These are phyloP conservation scores for Toxonevra muliebris DNA, from an alignment of 2,888 invertebrate species.

Conservation along the genomic window DNA sequence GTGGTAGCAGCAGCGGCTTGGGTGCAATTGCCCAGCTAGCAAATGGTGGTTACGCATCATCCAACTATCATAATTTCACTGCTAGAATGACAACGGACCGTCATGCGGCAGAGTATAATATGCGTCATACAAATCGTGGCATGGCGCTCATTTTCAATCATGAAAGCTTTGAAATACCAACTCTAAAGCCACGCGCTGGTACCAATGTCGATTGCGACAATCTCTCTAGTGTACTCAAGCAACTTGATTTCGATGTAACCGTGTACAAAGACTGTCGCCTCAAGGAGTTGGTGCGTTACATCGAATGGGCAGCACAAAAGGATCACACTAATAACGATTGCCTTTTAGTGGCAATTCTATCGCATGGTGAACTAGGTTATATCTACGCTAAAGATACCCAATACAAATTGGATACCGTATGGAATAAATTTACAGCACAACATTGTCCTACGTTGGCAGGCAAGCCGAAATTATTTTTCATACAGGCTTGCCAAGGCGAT, in stretches of 20 bases:
- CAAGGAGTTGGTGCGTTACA: conserved; percentile 72
- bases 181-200: conserved; percentile 79
- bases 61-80: conserved; percentile 53
- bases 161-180: conserved; percentile 79
- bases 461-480: conserved; percentile 79
- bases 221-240: conserved; percentile 72
- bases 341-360: conserved; percentile 82
- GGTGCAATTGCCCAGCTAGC: conserved; percentile 57
- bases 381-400: conserved; percentile 86
- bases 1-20: conserved; percentile 29
- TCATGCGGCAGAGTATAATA: conserved; percentile 82
- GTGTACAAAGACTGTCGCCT: conserved; percentile 77
- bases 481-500: conserved; percentile 92
- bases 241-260: conserved; percentile 77
- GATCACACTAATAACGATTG: conserved; percentile 87
- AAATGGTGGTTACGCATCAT: conserved; percentile 44
- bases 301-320: conserved; percentile 76
- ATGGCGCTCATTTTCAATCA: conserved; percentile 91
- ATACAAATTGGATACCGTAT: conserved; percentile 83
- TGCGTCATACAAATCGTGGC: conserved; percentile 84
- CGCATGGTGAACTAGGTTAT: conserved; percentile 89
- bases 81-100: conserved; percentile 73
- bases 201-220: conserved; percentile 88
- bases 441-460: conserved; percentile 86
- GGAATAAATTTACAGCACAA: conserved; percentile 82